A percentile compares a stretch with the other conserved stretches of the same genome.
phyloP scores from a whole-genome alignment of 2,888 invertebrate genomes.

The Clitarchus hookeri region DNA sequence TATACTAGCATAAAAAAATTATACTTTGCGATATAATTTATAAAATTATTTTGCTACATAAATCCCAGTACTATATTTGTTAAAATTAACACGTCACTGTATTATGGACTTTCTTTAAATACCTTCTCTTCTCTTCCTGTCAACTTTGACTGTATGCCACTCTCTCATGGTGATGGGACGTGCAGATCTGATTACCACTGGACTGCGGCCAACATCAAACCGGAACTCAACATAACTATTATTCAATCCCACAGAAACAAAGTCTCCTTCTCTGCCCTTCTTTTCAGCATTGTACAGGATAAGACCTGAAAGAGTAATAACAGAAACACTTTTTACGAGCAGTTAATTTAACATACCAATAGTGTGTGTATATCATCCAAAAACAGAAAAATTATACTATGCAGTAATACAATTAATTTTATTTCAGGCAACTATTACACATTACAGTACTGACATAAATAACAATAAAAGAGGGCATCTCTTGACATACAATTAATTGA shows the following conservation, averaged over 20 bases:
- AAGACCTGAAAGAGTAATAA: conserved; percentile 60
- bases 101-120: conserved; percentile 39
- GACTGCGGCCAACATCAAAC: conserved; percentile 79
- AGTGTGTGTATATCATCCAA: too few relatives aligned
- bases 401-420: too few relatives aligned
- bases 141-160: conserved; percentile 88
- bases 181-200: conserved; percentile 71
- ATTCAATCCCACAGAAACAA: conserved; percentile 78
- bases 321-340: too few relatives aligned
- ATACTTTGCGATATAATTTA: not conserved
- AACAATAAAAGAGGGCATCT: too few relatives aligned
- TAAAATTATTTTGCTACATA: not conserved
- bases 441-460: too few relatives aligned
- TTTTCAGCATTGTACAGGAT: conserved; percentile 84
- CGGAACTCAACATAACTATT: conserved; percentile 80
- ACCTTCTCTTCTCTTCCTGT: conserved; percentile 67
- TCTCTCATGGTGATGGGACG: conserved; percentile 71
- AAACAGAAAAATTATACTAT: too few relatives aligned
- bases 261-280: conserved; percentile 71
- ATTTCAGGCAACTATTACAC: too few relatives aligned
- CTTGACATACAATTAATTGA: too few relatives aligned
- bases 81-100: not conserved
- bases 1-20: too few relatives aligned
- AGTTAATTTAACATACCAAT: too few relatives aligned
- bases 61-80: not conserved